A percentile compares a stretch with the other conserved stretches of the same genome.
These are phyloP conservation scores for Thamnophis sirtalis DNA, from an alignment of 2,113 vertebrate genomes.

Conservation along the genomic window DNA sequence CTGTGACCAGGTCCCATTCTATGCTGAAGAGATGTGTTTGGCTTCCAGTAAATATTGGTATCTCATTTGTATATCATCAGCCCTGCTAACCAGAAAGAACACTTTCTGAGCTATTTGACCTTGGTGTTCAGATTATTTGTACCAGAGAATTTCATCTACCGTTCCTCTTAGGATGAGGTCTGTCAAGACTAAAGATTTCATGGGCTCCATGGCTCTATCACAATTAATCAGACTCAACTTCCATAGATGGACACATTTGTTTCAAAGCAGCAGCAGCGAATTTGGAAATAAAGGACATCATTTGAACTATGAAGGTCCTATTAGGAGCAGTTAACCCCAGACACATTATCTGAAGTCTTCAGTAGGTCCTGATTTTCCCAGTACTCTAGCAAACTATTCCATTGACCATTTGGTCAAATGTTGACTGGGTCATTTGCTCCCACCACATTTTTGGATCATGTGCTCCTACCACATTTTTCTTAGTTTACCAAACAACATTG, in stretches of 20 bases:
- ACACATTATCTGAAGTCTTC: not conserved
- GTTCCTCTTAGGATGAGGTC: not conserved
- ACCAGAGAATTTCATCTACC: not conserved
- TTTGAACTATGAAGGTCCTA: not conserved
- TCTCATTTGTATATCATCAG: not conserved
- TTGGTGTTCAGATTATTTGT: not conserved
- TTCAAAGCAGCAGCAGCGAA: not conserved
- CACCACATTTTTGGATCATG: not conserved
- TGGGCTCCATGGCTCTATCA: not conserved
- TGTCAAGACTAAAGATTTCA: not conserved
- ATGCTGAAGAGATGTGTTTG: not conserved
- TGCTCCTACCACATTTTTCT: not conserved
- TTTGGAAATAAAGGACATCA: not conserved
- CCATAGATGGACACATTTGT: not conserved
- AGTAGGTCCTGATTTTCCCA: not conserved
- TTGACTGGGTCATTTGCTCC: not conserved
- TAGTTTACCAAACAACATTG: not conserved
- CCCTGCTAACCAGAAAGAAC: not conserved
- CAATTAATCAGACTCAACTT: not conserved
- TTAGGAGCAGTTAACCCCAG: not conserved
- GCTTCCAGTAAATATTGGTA: not conserved
- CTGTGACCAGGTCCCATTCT: not conserved
- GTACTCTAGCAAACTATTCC: not conserved
- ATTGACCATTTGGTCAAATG: not conserved
- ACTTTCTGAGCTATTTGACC: not conserved